Base-by-base conservation (phyloP, 2,797 vertebrate species). In the Argya squamiceps region DNA sequence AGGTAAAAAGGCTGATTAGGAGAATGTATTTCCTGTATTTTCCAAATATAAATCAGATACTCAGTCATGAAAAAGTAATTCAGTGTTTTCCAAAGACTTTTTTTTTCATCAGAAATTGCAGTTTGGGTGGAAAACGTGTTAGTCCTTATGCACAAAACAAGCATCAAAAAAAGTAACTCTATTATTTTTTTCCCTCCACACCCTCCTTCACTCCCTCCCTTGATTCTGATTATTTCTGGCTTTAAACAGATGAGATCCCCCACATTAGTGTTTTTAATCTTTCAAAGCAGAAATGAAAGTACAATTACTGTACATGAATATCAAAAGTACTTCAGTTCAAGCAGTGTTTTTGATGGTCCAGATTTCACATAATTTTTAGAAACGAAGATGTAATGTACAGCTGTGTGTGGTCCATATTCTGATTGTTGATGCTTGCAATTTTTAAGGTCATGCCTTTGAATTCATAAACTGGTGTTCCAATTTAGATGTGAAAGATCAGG, bases 21-120 rank as follows among this genome's bases (percentile, higher is more conserved):
- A 84, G 16, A 89, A 93, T 88, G 58, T 88, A 32, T 92, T 97
- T 96, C 87, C 91, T 89, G 39, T 85, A 84, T 88, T 71, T 81
- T 80, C 79, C 73, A 95, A 88, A 84, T 93, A 84, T 78, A 94
- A 93, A 81, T 65, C 69, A 95, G 89, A 83, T 55, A 90, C 16
- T 84, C 20, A 16, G 62, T 71, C 41, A 44, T 47, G 56, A 89
- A 83, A 79, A 96, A 84, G 18, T 92, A 12, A 60, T 86, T 93
- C 41, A 56, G 5, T 75, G 7, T 77, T 89, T 96, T 88, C 39
- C 2, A 3, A 88, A 88, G 37, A 36, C 15, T 10, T 43, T 29
- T 58, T n/a, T n/a, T 77, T 56, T 39, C 22, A 1, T 12, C 27
- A 10, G 60, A 80, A 77, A 63, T 29, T 34, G 13, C 76, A 76